Percentiles rank a stretch among this genome's conserved stretches.
Evolutionary conservation across 2,113 vertebrate species (phyloP).

Genomic region (Halichoeres trimaculatus): DNA sequence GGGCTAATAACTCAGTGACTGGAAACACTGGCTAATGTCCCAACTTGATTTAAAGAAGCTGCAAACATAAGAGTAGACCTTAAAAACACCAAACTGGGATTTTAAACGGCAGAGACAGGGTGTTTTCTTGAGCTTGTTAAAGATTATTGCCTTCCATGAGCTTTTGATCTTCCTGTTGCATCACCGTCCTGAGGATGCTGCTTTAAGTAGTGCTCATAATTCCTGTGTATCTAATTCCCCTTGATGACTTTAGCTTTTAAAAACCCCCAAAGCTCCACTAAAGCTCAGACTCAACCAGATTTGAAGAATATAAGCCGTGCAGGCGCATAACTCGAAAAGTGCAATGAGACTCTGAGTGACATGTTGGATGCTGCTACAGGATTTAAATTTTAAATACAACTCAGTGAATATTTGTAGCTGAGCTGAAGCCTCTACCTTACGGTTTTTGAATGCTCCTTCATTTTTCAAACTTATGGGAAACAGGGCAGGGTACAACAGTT

Average conservation of each 20-base stretch:
- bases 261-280: slow-evolving; percentile 14
- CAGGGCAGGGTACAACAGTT: no score
- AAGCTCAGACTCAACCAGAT: slow-evolving; percentile 33
- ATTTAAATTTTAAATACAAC: background rate
- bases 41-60: background rate
- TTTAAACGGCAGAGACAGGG: slow-evolving; percentile 7
- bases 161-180: slow-evolving; percentile 36
- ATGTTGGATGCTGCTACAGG: background rate
- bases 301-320: slow-evolving; percentile 27
- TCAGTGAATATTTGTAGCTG: no score
- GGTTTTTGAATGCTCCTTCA: no score
- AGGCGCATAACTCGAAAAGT: slow-evolving; percentile 12
- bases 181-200: slow-evolving; percentile 24
- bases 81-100: slow-evolving; percentile 1
- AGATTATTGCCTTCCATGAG: slow-evolving; percentile 15
- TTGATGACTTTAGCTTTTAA: slow-evolving; percentile 45
- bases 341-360: background rate
- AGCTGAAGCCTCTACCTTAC: no score
- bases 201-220: slow-evolving; percentile 40
- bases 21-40: background rate
- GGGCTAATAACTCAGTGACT: background rate
- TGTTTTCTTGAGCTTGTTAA: slow-evolving; percentile 2
- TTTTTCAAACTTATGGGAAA: no score
- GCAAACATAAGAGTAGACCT: background rate
- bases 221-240: slow-evolving; percentile 19